Evolutionary conservation across 2,113 vertebrate species (phyloP).

Genomic region (Xyrauchen texanus): DNA sequence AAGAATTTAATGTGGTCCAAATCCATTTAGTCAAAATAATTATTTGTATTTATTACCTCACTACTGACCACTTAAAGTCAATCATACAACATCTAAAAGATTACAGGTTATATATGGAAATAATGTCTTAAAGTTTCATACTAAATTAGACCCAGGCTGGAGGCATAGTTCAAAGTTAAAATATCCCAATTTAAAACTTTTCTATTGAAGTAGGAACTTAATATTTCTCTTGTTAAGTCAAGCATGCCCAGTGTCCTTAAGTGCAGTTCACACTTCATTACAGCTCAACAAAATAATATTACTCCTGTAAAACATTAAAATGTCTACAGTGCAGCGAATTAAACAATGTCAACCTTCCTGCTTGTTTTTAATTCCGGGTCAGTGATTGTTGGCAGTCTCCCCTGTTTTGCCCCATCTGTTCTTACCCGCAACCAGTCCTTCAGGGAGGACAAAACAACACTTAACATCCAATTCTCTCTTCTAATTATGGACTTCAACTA

Average conservation of each 20-base stretch:
- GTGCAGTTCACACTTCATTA: conserved; percentile 8
- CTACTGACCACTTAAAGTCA: conserved; percentile 5
- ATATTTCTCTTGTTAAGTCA: background rate
- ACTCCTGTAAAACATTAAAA: conserved; percentile 7
- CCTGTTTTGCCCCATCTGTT: conserved; percentile 4
- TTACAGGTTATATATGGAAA: conserved; percentile 10
- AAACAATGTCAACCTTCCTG: conserved; percentile 43
- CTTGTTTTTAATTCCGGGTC: conserved; percentile 44
- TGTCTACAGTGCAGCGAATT: background rate
- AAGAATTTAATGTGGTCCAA: background rate
- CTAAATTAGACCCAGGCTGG: conserved; percentile 10
- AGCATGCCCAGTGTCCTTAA: conserved; percentile 19
- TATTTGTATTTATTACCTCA: background rate
- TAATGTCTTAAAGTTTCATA: background rate
- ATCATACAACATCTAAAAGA: conserved; percentile 11
- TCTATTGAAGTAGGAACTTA: conserved; percentile 1
- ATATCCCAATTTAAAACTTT: background rate
- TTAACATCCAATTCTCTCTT: background rate
- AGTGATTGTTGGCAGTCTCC: conserved; percentile 56
- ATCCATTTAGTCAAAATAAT: conserved; percentile 29
- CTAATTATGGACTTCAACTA: background rate
- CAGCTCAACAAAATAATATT: conserved; percentile 3
- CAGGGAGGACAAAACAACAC: background rate
- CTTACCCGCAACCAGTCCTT: conserved; percentile 4
- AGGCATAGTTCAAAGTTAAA: background rate